Evolutionary conservation across 2,888 invertebrate species (phyloP).

Genomic region (Chrysopilus asiliformis): DNA sequence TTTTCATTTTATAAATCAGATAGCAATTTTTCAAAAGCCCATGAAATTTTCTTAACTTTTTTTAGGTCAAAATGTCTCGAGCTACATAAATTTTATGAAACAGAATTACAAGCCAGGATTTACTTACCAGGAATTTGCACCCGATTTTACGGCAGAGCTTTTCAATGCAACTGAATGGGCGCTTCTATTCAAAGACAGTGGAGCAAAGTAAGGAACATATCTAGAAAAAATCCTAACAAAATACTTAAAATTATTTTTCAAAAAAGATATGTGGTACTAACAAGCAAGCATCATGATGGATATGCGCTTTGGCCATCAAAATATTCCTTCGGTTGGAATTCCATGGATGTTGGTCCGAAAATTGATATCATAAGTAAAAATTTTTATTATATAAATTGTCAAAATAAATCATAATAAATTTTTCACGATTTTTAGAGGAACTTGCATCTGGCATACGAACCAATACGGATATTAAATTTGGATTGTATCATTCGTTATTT

Average conservation of each 20-base stretch:
- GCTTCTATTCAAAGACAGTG: constrained; percentile 63
- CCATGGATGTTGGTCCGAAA: constrained; percentile 63
- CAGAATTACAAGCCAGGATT: constrained; percentile 72
- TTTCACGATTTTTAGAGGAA: constrained; percentile 45
- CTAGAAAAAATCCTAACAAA: not conserved
- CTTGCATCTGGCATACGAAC: constrained; percentile 7
- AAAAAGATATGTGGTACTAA: constrained; percentile 70
- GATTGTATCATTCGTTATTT: constrained; percentile 37
- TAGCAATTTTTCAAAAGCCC: constrained; percentile 21
- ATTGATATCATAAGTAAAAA: constrained; percentile 56
- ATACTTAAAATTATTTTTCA: constrained; percentile 29
- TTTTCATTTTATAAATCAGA: no score
- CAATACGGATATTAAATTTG: constrained; percentile 6
- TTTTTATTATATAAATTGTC: no score
- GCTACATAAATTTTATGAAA: constrained; percentile 57
- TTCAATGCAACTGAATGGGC: constrained; percentile 79
- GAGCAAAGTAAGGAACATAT: constrained; percentile 74
- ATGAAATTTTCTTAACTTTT: no score
- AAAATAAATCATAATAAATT: constrained; percentile 29
- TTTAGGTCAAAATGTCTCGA: constrained; percentile 26
- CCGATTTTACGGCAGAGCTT: constrained; percentile 78
- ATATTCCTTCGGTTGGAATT: constrained; percentile 73
- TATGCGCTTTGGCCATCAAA: constrained; percentile 73
- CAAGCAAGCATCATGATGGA: constrained; percentile 83
- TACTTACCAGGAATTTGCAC: constrained; percentile 84